Conservation (phyloP, 2,888 invertebrate species). For the Apamea sordens region DNA sequence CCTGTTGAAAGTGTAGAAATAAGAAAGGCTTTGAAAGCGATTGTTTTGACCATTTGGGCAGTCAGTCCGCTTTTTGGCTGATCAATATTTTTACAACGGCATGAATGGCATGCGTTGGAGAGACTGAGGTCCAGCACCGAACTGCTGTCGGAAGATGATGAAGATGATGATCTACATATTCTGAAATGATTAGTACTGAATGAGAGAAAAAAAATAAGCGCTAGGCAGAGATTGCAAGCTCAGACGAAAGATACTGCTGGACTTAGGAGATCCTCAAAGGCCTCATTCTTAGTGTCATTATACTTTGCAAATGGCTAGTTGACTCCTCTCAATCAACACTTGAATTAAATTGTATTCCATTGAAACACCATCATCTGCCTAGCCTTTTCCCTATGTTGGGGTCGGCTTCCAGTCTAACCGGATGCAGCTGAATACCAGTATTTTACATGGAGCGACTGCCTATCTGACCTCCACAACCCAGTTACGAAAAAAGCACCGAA, state of each 20-base stretch:
- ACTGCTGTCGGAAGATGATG: neutral
- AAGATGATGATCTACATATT: neutral
- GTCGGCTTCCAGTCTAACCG: no score
- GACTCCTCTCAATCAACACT: neutral
- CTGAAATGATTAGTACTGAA: neutral
- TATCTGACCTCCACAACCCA: no score
- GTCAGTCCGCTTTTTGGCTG: neutral
- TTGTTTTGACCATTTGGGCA: neutral
- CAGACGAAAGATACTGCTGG: neutral
- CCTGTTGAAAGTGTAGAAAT: neutral
- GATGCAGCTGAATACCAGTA: no score
- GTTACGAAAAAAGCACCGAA: no score
- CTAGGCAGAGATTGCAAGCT: neutral
- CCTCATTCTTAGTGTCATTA: neutral
- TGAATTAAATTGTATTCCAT: neutral
- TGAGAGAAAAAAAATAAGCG: neutral
- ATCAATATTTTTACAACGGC: neutral
- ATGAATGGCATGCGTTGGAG: neutral
- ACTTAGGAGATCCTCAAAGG: neutral
- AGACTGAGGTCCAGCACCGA: neutral
- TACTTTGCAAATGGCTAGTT: neutral
- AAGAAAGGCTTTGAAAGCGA: neutral
- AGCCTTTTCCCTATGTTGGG: no score
- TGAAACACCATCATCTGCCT: no score
- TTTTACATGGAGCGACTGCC: no score